Evolutionary conservation across 2,797 vertebrate genomes (phyloP).

Genomic region (Siniperca undulata): DNA sequence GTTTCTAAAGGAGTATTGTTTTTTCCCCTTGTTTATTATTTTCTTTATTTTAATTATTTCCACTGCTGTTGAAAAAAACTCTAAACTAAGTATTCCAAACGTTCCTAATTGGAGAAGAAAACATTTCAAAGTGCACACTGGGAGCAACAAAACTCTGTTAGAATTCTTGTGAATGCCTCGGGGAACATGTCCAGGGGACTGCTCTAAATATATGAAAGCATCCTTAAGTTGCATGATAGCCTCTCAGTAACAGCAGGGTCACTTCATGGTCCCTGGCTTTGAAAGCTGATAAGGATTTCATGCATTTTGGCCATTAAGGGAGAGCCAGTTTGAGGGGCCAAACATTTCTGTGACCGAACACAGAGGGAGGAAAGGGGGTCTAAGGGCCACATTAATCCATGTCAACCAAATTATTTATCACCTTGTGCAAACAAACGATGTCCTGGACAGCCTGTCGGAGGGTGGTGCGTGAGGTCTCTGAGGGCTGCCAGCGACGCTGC

Average conservation of each 20-base stretch:
- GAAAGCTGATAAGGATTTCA: constrained; percentile 73
- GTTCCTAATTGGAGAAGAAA: constrained; percentile 53
- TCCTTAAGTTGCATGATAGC: constrained; percentile 50
- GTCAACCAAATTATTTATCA: constrained; percentile 91
- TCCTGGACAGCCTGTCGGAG: constrained; percentile 71
- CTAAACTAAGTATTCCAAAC: constrained; percentile 39
- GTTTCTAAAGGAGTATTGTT: constrained; percentile 36
- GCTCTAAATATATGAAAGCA: constrained; percentile 52
- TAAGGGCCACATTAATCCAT: constrained; percentile 85
- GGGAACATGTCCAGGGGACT: constrained; percentile 35
- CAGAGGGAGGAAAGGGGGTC: constrained; percentile 76
- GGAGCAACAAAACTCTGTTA: constrained; percentile 45
- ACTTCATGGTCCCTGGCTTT: constrained; percentile 35
- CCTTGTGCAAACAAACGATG: constrained; percentile 85
- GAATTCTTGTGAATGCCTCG: constrained; percentile 40
- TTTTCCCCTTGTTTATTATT: constrained; percentile 7
- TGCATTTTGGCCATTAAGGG: constrained; percentile 61
- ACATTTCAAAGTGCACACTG: constrained; percentile 54
- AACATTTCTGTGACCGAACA: constrained; percentile 83
- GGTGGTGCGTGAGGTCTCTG: constrained; percentile 57
- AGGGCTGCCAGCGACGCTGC: constrained; percentile 75
- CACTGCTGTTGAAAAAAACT: constrained; percentile 29
- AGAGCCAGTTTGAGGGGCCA: constrained; percentile 55
- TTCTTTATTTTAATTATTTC: constrained; percentile 47
- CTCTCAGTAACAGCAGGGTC: constrained; percentile 49